phyloP scores from a whole-genome alignment of 2,888 invertebrate genomes.

The Epinotia brunnichana region DNA sequence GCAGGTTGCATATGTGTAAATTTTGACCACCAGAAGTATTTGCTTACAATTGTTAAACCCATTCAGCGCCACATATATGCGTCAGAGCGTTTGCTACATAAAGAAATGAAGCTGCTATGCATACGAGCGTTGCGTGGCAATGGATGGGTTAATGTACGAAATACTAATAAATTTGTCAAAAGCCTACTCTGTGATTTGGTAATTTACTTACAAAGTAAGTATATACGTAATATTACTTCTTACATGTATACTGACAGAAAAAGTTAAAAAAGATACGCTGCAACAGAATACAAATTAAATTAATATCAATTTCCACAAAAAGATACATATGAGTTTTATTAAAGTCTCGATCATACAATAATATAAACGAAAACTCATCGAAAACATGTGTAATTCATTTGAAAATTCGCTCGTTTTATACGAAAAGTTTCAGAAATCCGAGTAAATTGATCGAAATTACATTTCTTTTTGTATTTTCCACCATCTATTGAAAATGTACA shows the following conservation, averaged over 20 bases:
- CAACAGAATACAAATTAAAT: constrained; percentile 22
- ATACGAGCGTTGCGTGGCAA: too few relatives aligned
- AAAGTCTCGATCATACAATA: constrained; percentile 4
- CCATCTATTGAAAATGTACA: not conserved
- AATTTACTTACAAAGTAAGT: not conserved
- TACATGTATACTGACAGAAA: constrained; percentile 14
- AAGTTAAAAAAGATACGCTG: constrained; percentile 10
- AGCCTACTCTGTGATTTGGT: not conserved
- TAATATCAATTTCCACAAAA: constrained; percentile 6
- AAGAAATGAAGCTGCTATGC: too few relatives aligned
- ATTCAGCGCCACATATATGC: too few relatives aligned
- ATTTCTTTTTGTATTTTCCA: constrained; percentile 5
- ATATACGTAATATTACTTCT: not conserved
- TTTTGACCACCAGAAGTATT: too few relatives aligned
- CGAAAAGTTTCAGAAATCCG: constrained; percentile 12
- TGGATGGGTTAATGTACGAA: too few relatives aligned
- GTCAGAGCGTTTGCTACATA: too few relatives aligned
- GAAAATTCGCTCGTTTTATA: not conserved
- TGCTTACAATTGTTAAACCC: too few relatives aligned
- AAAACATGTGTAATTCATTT: constrained; percentile 17
- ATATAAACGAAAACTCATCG: constrained; percentile 25
- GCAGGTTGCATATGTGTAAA: too few relatives aligned
- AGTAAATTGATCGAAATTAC: constrained; percentile 19
- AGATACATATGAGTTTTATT: not conserved
- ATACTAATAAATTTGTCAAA: too few relatives aligned